Conservation (phyloP, 2,113 vertebrate species). For the Oryzias melastigma region DNA sequence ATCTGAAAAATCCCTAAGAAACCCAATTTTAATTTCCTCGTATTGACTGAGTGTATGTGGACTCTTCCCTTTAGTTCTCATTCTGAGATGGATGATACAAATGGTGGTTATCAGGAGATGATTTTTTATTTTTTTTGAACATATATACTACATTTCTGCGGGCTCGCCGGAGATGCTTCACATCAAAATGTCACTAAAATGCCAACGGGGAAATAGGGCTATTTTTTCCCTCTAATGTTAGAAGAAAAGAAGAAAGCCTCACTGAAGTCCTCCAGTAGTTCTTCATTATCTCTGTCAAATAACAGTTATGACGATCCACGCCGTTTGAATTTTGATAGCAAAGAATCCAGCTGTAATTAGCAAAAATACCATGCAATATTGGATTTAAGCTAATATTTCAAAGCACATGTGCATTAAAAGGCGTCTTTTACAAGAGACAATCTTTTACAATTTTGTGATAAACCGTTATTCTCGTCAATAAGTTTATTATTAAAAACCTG, state of each 20-base stretch:
- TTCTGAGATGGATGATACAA: constrained; percentile 56
- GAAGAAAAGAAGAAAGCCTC: constrained; percentile 38
- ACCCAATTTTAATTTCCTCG: constrained; percentile 52
- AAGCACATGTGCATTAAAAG: background rate
- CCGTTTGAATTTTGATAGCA: constrained; percentile 35
- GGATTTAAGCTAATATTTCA: background rate
- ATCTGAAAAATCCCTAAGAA: constrained; percentile 49
- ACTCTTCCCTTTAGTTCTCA: constrained; percentile 50
- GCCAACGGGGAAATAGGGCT: constrained; percentile 73
- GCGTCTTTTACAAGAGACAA: background rate
- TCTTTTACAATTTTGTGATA: background rate
- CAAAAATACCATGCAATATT: background rate
- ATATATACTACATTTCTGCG: constrained; percentile 60
- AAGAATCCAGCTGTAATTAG: constrained; percentile 23
- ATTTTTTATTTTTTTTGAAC: constrained; percentile 40
- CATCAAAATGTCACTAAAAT: constrained; percentile 82
- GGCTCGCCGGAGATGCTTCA: constrained; percentile 64
- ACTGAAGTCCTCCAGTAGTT: constrained; percentile 53
- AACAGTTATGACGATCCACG: constrained; percentile 41
- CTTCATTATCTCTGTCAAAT: constrained; percentile 73
- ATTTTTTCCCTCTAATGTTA: constrained; percentile 62
- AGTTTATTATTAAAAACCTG: no score
- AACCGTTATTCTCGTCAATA: constrained; percentile 4
- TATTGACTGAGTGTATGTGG: constrained; percentile 52
- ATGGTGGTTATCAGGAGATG: constrained; percentile 35